Evolutionary conservation across 2,797 vertebrate species (phyloP).

Genomic region (Lutra lutra): DNA sequence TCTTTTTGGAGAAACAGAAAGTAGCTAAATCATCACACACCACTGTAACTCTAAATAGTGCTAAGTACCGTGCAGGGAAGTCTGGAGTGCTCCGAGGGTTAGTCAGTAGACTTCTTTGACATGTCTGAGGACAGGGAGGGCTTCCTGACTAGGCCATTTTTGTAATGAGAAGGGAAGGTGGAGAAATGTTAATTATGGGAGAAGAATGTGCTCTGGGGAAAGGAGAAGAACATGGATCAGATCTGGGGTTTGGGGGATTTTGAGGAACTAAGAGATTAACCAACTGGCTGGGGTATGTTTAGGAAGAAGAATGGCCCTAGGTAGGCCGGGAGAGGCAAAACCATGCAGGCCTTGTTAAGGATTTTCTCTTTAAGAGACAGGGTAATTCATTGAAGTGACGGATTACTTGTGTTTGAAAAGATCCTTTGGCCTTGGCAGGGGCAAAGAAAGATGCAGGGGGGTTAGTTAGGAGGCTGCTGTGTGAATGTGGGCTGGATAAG

Average conservation of each 20-base stretch:
- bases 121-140: not conserved
- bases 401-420: slow-evolving; percentile 31
- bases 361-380: slow-evolving; percentile 28
- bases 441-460: not conserved
- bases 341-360: not conserved
- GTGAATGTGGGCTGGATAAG: not conserved
- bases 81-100: not conserved
- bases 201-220: not conserved
- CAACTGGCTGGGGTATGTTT: not conserved
- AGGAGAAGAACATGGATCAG: not conserved
- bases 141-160: not conserved
- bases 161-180: not conserved
- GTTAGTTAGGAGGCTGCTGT: not conserved
- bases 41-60: not conserved
- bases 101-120: not conserved
- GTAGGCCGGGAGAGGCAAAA: not conserved
- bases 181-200: not conserved
- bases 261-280: not conserved
- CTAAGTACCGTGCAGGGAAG: not conserved
- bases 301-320: not conserved
- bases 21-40: not conserved
- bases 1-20: not conserved
- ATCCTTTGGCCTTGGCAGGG: not conserved
- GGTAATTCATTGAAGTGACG: slow-evolving; percentile 26
- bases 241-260: not conserved